Percentiles rank a stretch among this genome's conserved stretches.
phyloP scores from a whole-genome alignment of 2,888 invertebrate genomes.

The Zele albiditarsus region DNA sequence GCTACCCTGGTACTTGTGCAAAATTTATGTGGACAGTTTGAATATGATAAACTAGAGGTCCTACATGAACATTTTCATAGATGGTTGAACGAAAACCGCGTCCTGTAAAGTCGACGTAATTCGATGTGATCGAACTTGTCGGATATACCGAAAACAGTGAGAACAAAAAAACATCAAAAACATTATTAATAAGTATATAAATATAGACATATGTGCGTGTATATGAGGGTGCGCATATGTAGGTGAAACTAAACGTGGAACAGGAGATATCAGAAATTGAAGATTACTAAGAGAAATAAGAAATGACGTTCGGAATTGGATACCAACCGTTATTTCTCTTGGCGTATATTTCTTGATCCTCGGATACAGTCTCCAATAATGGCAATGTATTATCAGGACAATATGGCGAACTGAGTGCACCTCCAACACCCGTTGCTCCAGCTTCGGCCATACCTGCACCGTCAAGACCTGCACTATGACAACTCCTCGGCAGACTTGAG shows the following conservation, averaged over 20 bases:
- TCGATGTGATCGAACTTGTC: too few relatives aligned
- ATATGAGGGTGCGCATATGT: background rate
- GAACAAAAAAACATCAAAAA: too few relatives aligned
- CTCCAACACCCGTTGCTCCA: constrained; percentile 73
- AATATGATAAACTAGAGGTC: too few relatives aligned
- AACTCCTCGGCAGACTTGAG: constrained; percentile 88
- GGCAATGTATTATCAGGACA: constrained; percentile 77
- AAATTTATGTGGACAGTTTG: too few relatives aligned
- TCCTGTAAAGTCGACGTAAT: too few relatives aligned
- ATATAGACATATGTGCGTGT: too few relatives aligned
- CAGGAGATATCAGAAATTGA: background rate
- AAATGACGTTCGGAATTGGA: too few relatives aligned
- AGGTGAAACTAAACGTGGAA: constrained; percentile 13
- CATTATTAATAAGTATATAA: too few relatives aligned
- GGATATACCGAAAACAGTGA: too few relatives aligned
- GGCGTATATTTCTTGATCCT: constrained; percentile 78
- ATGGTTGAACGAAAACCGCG: too few relatives aligned
- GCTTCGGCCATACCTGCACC: constrained; percentile 76
- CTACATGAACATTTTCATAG: too few relatives aligned
- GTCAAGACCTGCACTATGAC: constrained; percentile 77
- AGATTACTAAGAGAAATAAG: background rate
- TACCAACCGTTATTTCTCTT: constrained; percentile 71
- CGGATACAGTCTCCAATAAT: constrained; percentile 80
- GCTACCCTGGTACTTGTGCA: too few relatives aligned
- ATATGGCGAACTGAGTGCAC: constrained; percentile 75